Conservation (phyloP, 2,113 vertebrate genomes). For the Aplodontia rufa region DNA sequence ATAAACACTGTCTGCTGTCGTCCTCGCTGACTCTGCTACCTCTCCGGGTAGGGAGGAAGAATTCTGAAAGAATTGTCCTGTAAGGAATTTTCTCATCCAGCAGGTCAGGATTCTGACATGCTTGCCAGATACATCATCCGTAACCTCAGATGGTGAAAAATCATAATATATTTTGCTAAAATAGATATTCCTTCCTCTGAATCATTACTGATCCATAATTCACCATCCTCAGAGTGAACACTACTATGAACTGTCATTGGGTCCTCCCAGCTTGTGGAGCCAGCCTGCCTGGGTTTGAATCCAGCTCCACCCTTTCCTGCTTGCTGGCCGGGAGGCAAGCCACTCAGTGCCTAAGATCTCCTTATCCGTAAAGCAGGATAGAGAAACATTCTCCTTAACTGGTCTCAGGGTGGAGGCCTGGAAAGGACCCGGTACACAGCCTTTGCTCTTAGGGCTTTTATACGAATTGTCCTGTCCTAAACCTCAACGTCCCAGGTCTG, state of each 20-base stretch:
- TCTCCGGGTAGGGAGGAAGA: background rate
- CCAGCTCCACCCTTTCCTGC: background rate
- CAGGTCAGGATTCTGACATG: background rate
- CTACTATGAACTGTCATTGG: background rate
- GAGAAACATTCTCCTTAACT: background rate
- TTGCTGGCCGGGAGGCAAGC: background rate
- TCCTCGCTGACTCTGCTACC: background rate
- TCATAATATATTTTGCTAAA: background rate
- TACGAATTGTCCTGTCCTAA: background rate
- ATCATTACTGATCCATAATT: background rate
- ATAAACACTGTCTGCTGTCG: fast-evolving
- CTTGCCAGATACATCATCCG: no score
- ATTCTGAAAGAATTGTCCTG: background rate
- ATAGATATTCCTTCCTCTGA: background rate
- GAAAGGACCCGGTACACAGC: background rate
- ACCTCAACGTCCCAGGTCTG: background rate
- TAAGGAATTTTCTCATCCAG: background rate
- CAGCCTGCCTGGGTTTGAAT: background rate
- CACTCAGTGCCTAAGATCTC: background rate
- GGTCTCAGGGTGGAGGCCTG: background rate
- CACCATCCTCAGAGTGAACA: background rate
- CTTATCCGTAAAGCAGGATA: background rate
- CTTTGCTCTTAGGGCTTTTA: background rate
- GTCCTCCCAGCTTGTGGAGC: background rate
- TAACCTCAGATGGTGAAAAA: background rate